These are phyloP conservation scores for Carassius auratus DNA, from an alignment of 2,113 vertebrate genomes.

Conservation along the genomic window DNA sequence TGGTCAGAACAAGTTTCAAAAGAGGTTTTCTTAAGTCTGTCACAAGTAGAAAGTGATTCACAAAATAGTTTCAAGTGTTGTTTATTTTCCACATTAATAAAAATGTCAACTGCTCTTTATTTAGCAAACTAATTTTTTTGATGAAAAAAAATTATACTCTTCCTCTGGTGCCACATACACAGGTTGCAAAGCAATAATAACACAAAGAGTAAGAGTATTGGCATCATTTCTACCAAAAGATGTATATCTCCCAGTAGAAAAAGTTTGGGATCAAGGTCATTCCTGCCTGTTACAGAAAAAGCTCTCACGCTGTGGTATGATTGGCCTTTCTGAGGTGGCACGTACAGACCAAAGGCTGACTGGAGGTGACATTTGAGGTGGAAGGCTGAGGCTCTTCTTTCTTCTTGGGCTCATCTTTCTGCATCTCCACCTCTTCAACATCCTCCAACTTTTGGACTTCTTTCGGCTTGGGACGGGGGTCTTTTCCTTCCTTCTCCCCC, in stretches of 20 bases:
- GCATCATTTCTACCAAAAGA: neutral
- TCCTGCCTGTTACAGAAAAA: neutral
- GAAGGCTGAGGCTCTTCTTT: constrained; percentile 65
- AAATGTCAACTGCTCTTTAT: neutral
- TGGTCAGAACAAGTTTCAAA: neutral
- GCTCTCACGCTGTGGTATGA: constrained; percentile 43
- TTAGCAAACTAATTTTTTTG: neutral
- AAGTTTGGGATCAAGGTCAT: neutral
- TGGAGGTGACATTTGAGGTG: constrained; percentile 59
- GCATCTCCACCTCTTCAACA: constrained; percentile 68
- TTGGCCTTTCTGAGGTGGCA: constrained; percentile 75
- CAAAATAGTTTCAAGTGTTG: constrained; percentile 12
- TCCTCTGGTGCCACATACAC: neutral
- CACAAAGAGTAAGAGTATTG: neutral
- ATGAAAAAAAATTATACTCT: neutral
- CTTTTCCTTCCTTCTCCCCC: constrained; percentile 72
- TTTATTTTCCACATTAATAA: neutral
- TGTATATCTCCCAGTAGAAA: neutral
- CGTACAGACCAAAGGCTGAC: constrained; percentile 70
- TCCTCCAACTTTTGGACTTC: constrained; percentile 68
- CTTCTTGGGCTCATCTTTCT: constrained; percentile 66
- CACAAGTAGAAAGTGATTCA: neutral
- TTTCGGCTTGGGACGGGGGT: constrained; percentile 62
- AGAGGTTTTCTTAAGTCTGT: neutral
- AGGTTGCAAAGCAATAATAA: neutral